phyloP scores from a whole-genome alignment of 2,888 invertebrate genomes.

The Diarsia mendica region DNA sequence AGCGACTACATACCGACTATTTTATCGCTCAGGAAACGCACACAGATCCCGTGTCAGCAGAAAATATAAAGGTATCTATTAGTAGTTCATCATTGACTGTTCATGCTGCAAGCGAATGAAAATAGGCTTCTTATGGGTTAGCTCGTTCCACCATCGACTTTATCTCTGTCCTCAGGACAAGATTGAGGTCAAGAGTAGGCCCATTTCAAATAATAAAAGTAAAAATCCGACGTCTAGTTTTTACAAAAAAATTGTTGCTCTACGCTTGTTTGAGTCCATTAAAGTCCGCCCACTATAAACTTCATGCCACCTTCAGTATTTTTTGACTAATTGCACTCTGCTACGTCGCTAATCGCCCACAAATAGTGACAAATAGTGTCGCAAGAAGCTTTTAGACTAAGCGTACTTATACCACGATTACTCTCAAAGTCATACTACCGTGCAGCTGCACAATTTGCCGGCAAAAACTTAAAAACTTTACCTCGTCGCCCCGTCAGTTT shows the following conservation, averaged over 20 bases:
- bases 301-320: not conserved
- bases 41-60: not conserved
- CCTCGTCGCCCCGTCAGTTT: conserved; percentile 7
- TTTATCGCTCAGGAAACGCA: not conserved
- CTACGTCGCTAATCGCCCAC: not conserved
- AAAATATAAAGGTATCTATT: not conserved
- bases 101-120: not conserved
- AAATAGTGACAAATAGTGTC: not conserved
- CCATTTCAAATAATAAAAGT: too few relatives aligned
- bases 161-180: too few relatives aligned
- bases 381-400: conserved; percentile 14
- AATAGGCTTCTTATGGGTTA: too few relatives aligned
- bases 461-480: conserved; percentile 22
- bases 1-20: not conserved
- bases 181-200: too few relatives aligned
- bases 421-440: conserved; percentile 10
- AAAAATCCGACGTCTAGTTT: too few relatives aligned
- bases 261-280: not conserved
- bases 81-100: not conserved
- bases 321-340: not conserved
- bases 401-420: conserved; percentile 8
- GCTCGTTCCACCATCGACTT: too few relatives aligned
- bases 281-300: not conserved
- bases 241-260: too few relatives aligned
- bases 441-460: conserved; percentile 14